Evolutionary conservation across 2,797 vertebrate species (phyloP).

Genomic region (Luscinia megarhynchos): DNA sequence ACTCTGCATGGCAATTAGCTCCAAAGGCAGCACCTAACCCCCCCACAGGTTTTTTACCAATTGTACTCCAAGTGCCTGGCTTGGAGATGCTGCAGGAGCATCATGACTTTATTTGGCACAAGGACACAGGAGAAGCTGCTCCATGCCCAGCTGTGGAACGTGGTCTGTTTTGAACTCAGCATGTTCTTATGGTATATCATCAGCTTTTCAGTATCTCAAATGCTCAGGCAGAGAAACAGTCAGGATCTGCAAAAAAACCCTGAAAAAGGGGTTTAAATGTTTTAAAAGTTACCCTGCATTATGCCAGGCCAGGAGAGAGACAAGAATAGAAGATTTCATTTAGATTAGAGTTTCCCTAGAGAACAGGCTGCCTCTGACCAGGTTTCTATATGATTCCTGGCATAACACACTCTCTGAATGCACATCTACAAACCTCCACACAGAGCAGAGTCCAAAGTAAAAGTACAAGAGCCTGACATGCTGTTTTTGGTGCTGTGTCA

Average conservation of each 20-base stretch:
- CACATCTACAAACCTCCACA: background rate
- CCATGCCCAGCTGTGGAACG: background rate
- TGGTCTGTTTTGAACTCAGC: background rate
- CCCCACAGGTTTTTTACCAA: background rate
- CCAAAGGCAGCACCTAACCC: background rate
- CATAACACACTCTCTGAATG: background rate
- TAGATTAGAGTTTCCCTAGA: background rate
- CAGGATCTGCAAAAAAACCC: background rate
- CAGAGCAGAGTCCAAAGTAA: background rate
- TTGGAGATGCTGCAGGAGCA: background rate
- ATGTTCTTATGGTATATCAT: background rate
- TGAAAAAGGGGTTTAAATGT: background rate
- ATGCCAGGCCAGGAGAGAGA: background rate
- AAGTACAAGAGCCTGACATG: background rate
- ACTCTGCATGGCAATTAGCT: rapidly evolving
- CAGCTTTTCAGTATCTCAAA: background rate
- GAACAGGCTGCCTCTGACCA: background rate
- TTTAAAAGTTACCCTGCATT: background rate
- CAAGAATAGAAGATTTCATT: constrained; percentile 16
- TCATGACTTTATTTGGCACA: background rate
- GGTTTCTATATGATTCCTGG: background rate
- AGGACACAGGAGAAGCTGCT: background rate
- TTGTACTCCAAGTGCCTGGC: background rate
- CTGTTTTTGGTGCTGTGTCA: background rate
- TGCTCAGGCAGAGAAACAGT: background rate